Evolutionary conservation across 2,888 invertebrate genomes (phyloP).

Genomic region (Lagria hirta): DNA sequence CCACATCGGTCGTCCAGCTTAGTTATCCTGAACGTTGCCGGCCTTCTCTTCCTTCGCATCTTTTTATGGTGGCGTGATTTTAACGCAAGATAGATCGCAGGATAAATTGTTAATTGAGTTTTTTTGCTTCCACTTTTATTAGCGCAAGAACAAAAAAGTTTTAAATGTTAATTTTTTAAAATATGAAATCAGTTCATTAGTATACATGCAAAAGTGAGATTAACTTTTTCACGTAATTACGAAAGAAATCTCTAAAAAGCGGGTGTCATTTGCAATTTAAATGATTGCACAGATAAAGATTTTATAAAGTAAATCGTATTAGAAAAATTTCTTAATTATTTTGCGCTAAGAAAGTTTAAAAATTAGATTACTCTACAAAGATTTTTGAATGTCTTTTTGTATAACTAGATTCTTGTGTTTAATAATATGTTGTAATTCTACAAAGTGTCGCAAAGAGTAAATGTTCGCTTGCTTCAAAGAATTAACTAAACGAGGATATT

Average conservation of each 20-base stretch:
- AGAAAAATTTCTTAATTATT: constrained; percentile 21
- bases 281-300: constrained; percentile 24
- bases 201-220: constrained; percentile 25
- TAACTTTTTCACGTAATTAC: constrained; percentile 28
- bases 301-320: constrained; percentile 23
- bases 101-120: constrained; percentile 34
- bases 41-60: constrained; percentile 7
- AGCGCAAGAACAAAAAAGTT: constrained; percentile 20
- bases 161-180: constrained; percentile 26
- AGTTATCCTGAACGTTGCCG: constrained; percentile 15
- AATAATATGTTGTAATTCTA: constrained; percentile 1
- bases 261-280: constrained; percentile 25
- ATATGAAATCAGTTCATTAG: constrained; percentile 26
- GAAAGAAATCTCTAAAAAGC: constrained; percentile 20
- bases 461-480: constrained; percentile 42
- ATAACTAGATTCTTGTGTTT: neutral
- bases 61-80: constrained; percentile 16
- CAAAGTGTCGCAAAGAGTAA: constrained; percentile 12
- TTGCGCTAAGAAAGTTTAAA: too few species aligned
- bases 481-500: constrained; percentile 52
- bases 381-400: neutral
- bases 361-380: neutral
- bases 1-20: constrained; percentile 31
- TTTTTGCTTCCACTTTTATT: too few species aligned
- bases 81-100: constrained; percentile 7